Conservation (phyloP, 2,113 vertebrate species). For the Dipodomys ordii region DNA sequence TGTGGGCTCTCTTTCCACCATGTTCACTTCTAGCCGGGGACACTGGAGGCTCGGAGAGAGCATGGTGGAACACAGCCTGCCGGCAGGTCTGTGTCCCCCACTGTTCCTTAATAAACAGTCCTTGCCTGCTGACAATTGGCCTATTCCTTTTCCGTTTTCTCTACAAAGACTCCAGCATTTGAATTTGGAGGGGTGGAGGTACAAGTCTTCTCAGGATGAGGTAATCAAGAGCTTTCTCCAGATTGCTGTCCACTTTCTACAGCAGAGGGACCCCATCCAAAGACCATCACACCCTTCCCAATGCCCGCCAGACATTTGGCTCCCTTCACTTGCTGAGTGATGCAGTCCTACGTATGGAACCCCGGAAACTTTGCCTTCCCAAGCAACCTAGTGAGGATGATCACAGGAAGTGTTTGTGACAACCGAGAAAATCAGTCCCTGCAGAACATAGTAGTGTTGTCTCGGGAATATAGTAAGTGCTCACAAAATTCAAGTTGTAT, state of each 20-base stretch:
- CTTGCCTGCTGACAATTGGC: too few relatives aligned
- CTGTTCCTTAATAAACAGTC: too few relatives aligned
- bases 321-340: not conserved
- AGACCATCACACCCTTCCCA: not conserved
- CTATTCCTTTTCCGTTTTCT: too few relatives aligned
- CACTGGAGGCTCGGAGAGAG: too few relatives aligned
- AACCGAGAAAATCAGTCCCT: not conserved
- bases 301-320: too few relatives aligned
- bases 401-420: not conserved
- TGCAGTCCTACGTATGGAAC: not conserved
- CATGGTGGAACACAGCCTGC: too few relatives aligned
- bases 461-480: not conserved
- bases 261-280: not conserved
- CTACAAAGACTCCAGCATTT: not conserved
- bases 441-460: not conserved
- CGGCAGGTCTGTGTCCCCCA: too few relatives aligned
- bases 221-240: not conserved
- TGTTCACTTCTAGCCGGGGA: too few relatives aligned
- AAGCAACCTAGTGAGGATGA: not conserved
- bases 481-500: not conserved
- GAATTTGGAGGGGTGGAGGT: not conserved
- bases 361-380: not conserved
- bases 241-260: fast-evolving
- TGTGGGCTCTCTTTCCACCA: too few relatives aligned
- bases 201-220: not conserved